Evolutionary conservation across 2,888 invertebrate species (phyloP), one percentile per base, ranked within the genome.

Genomic region (Pimpla rufipes): DNA sequence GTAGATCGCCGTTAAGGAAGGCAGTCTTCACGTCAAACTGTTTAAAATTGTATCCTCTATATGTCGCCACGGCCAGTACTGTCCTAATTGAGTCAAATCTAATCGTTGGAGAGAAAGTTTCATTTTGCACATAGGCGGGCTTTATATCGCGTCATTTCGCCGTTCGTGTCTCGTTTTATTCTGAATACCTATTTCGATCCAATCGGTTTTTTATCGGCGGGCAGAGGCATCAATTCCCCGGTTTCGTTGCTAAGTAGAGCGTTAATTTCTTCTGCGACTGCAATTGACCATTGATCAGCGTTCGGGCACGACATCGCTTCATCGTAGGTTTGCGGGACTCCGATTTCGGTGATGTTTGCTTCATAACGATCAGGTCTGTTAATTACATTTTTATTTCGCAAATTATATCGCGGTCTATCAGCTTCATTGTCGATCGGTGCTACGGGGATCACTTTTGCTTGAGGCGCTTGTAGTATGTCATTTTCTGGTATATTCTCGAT

Each of bases 11-110:
- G n/a, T 62, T 16, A 13, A 62, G 16, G 21, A 85, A 86, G 8
- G 81, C 85, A 8, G 84, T 76, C 21, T 82, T 71, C 0, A 86
- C 64, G 68, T 85, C 77, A 68, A 84, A 83, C 45, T 86, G 83
- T 0, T 10, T n/a, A 16, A 86, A 16, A 37, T 80, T 37, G 0
- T 80, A 67, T 16, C 64, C 57, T 40, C 81, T 62, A 3, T 57
- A 35, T 16, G 83, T 79, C 42, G 79, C 74, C 50, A 77, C 55
- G 4, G 68, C 18, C 2, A 70, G 29, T n/a, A 76, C 16, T 47
- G 62, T 40, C 2, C 81, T 16, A 6, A 50, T n/a, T n/a, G 45
- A 52, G 10, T 45, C 11, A 21, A 55, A 77, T 62, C 66, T 29
- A 8, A 64, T 55, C 1, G 71, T 71, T 64, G 77, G 81, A 7